Evolutionary conservation across 2,888 invertebrate genomes (phyloP), one percentile per base, ranked within the genome.

Genomic region (Thymelicus acteon): DNA sequence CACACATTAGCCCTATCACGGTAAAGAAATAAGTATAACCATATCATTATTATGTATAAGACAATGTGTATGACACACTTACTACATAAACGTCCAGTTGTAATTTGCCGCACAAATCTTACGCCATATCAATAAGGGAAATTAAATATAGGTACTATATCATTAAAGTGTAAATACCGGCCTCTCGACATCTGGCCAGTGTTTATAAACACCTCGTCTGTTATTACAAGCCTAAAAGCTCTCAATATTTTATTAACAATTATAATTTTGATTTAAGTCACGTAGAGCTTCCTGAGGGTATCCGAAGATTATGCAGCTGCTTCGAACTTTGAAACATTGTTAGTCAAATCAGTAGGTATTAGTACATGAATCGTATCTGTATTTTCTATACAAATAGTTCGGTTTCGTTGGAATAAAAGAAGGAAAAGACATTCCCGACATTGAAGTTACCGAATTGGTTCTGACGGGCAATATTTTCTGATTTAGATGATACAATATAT

Each of bases 221-320:
- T 71, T 71, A 71, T 71, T 71, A 52, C 64, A 70, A 70, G 62
- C 52, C 40, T 71, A 71, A 70, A 71, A 65, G 71, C 71, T 65
- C 71, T 65, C 52, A 65, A 71, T 65, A 70, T 19, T 19, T 19
- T 19, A 19, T 65, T 71, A 71, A 47, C 19, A 71, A 65, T 71
- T 64, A 71, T 60, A 65, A 71, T 66, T 65, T 48, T 60, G 68
- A 72, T 69, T 72, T 69, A 65, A 69, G 69, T 72, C 72, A 72
- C 72, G 72, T 72, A 69, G 61, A 15, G 19, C 65, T 72, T 72
- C 72, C 68, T 60, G 52, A 24, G 19, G 40, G 49, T 60, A n/a
- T 37, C 64, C 31, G 40, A 60, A 6, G 37, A 37, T 24, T 54
- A n/a, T 19, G 15, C 52, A 15, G 52, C 8, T 52, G 52, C 7